Evolutionary conservation across 2,888 invertebrate species (phyloP).

Genomic region (Onchidella celtica): DNA sequence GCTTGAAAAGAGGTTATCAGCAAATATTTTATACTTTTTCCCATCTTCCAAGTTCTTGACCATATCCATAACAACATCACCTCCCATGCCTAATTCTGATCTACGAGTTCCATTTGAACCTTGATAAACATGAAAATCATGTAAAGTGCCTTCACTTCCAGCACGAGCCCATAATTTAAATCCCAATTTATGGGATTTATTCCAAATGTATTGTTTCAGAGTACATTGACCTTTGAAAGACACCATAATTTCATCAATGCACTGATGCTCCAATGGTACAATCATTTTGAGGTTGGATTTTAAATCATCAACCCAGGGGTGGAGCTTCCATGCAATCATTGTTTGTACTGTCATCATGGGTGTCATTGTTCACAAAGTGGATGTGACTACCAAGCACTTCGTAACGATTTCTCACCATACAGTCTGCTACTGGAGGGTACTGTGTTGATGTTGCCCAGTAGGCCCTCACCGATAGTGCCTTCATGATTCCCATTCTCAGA

Average conservation of each 20-base stretch:
- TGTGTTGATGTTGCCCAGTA: constrained; percentile 47
- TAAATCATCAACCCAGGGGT: constrained; percentile 49
- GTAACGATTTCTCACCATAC: constrained; percentile 48
- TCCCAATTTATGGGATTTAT: constrained; percentile 56
- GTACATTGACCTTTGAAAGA: constrained; percentile 66
- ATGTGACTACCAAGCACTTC: constrained; percentile 24
- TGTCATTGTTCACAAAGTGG: constrained; percentile 47
- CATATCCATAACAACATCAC: constrained; percentile 48
- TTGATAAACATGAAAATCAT: constrained; percentile 51
- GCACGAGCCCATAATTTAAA: constrained; percentile 56
- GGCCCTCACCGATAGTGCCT: constrained; percentile 36
- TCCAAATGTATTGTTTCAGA: constrained; percentile 52
- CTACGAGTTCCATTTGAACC: constrained; percentile 7
- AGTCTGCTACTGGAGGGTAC: constrained; percentile 44
- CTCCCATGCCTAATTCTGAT: constrained; percentile 38
- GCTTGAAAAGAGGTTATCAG: constrained; percentile 51
- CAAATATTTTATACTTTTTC: constrained; percentile 51
- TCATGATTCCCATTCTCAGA: constrained; percentile 46
- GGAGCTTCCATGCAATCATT: constrained; percentile 51
- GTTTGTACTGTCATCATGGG: constrained; percentile 35
- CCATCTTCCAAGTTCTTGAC: constrained; percentile 27
- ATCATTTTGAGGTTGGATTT: constrained; percentile 50
- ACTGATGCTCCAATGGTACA: constrained; percentile 63
- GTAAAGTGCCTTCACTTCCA: constrained; percentile 49
- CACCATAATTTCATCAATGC: constrained; percentile 69